Percentiles rank a stretch among this genome's conserved stretches.
These are phyloP conservation scores for Mallotus villosus DNA, from an alignment of 2,797 vertebrate species.

Conservation along the genomic window DNA sequence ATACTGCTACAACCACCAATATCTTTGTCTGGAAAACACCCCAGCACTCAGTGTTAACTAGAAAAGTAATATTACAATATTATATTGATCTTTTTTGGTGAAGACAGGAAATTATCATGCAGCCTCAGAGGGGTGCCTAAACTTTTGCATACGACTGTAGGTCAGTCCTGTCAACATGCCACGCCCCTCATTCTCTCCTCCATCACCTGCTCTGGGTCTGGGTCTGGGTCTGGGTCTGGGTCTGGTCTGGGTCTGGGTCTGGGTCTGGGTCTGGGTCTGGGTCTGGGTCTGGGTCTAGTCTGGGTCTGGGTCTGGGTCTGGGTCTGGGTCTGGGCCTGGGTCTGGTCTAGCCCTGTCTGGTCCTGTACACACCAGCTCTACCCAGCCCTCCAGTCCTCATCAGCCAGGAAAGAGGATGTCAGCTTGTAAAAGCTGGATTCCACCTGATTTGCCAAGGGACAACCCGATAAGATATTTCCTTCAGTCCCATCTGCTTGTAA, in stretches of 20 bases:
- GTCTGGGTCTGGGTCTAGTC: background rate
- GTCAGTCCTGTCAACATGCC: conserved; percentile 68
- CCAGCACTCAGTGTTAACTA: too few species aligned
- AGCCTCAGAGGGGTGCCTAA: too few species aligned
- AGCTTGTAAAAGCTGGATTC: conserved; percentile 53
- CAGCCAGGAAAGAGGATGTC: conserved; percentile 58
- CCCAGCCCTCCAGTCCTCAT: conserved; percentile 23
- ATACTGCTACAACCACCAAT: too few species aligned
- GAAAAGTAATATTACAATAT: too few species aligned
- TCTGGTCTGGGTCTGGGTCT: background rate
- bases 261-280: background rate
- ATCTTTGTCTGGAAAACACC: too few species aligned
- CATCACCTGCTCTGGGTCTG: background rate
- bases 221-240: background rate
- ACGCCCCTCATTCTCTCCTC: too few species aligned
- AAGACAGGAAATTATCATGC: too few species aligned
- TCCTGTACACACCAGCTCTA: background rate
- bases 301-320: conserved; percentile 27
- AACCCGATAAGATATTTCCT: conserved; percentile 52
- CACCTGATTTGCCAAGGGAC: conserved; percentile 50
- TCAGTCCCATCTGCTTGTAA: conserved; percentile 51
- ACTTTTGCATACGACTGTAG: too few species aligned
- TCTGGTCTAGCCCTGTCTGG: conserved; percentile 6
- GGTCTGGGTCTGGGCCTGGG: background rate
- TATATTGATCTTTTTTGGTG: too few species aligned